A percentile compares a stretch with the other conserved stretches of the same genome.
Evolutionary conservation across 2,888 invertebrate genomes (phyloP).

Genomic region (Sminthurinus aureus): DNA sequence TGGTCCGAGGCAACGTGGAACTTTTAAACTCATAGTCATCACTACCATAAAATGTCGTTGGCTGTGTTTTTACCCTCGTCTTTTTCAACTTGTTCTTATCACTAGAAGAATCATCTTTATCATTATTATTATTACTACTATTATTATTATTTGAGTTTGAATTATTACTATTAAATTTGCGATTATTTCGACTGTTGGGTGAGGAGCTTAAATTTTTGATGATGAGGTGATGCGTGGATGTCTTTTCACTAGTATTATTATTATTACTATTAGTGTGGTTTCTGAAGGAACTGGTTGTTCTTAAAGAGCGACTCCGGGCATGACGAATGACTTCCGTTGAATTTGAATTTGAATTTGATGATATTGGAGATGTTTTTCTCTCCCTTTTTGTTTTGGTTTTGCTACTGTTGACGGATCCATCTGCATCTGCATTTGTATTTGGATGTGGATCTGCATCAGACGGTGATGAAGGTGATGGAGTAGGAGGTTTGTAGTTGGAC

Average conservation of each 20-base stretch:
- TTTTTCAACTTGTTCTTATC: not conserved
- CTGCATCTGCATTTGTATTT: not conserved
- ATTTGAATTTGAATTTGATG: not conserved
- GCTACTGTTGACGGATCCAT: not conserved
- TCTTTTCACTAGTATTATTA: not conserved
- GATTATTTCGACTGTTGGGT: slow-evolving; percentile 13
- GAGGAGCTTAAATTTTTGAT: slow-evolving; percentile 24
- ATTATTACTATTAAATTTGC: not conserved
- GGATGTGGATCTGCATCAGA: not conserved
- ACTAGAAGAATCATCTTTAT: not conserved
- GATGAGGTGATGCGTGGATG: too few relatives aligned
- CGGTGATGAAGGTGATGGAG: not conserved
- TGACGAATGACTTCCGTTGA: slow-evolving; percentile 41
- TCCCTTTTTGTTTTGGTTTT: not conserved
- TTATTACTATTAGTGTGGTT: slow-evolving; percentile 13
- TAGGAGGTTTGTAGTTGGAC: not conserved
- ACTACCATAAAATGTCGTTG: not conserved
- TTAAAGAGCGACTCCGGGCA: slow-evolving; percentile 41
- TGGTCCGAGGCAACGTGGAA: slow-evolving; percentile 31
- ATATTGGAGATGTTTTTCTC: not conserved
- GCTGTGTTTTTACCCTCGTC: not conserved
- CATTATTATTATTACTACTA: not conserved
- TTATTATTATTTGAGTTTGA: not conserved
- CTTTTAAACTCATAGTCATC: slow-evolving; percentile 2
- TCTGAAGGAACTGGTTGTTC: slow-evolving; percentile 36